Percentiles rank a stretch among this genome's conserved stretches.
Evolutionary conservation across 2,113 vertebrate genomes (phyloP).

Genomic region (Geococcyx californianus): DNA sequence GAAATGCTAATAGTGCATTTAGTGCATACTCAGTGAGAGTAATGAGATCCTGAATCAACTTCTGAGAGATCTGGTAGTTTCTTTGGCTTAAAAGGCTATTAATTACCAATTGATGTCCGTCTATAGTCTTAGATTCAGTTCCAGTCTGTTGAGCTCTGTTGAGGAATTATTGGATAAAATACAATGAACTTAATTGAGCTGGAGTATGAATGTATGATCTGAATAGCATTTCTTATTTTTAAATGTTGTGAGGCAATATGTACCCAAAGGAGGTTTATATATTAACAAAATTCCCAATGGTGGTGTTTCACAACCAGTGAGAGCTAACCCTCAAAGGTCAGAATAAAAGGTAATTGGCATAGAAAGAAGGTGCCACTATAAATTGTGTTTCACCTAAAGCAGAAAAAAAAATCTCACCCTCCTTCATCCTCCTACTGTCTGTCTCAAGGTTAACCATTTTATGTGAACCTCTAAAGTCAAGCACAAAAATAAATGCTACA

Average conservation of each 20-base stretch:
- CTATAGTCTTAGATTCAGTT: background rate
- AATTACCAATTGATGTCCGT: background rate
- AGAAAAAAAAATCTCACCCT: background rate
- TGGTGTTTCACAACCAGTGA: background rate
- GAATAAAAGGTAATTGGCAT: background rate
- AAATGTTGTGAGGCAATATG: background rate
- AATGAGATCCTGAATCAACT: background rate
- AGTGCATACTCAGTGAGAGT: background rate
- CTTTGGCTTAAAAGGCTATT: background rate
- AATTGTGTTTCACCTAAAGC: background rate
- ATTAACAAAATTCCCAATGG: background rate
- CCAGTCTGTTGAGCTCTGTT: background rate
- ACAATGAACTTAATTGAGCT: background rate
- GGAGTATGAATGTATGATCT: background rate
- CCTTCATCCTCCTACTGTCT: background rate
- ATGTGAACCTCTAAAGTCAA: background rate
- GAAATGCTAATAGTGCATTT: conserved; percentile 40
- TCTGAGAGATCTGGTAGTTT: background rate
- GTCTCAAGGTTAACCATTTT: background rate
- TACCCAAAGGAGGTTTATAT: background rate
- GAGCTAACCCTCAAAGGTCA: background rate
- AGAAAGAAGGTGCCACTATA: background rate
- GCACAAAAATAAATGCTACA: background rate
- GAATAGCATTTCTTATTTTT: background rate
- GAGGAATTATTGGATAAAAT: background rate